A percentile compares a stretch with the other conserved stretches of the same genome.
Conservation (phyloP, 2,797 vertebrate genomes). For the Babyrousa celebensis region DNA sequence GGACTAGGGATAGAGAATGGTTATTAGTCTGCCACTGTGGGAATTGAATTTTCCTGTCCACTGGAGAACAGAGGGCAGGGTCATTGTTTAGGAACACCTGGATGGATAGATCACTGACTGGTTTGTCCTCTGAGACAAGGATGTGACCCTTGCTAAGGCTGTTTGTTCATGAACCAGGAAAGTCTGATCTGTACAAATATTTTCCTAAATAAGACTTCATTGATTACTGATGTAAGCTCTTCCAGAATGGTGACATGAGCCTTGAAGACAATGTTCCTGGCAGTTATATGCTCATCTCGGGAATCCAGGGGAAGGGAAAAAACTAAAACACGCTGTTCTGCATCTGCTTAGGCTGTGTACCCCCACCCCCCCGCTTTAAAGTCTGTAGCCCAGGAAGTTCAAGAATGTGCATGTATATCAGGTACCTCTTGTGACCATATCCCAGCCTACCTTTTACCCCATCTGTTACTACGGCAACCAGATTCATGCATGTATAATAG, state of each 20-base stretch:
- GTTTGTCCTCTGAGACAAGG: conserved; percentile 31
- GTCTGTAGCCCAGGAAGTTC: conserved; percentile 33
- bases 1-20: conserved; percentile 7
- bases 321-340: conserved; percentile 10
- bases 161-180: neutral
- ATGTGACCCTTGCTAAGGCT: neutral
- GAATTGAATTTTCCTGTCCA: neutral
- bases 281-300: neutral
- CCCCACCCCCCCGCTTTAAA: conserved; percentile 34
- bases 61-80: neutral
- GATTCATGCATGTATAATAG: conserved; percentile 40
- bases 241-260: conserved; percentile 14
- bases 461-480: conserved; percentile 53
- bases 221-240: conserved; percentile 32
- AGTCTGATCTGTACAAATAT: conserved; percentile 19
- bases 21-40: neutral
- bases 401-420: conserved; percentile 6
- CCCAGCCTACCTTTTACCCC: conserved; percentile 33
- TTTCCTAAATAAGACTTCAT: conserved; percentile 22
- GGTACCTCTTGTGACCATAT: conserved; percentile 49
- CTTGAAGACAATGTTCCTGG: conserved; percentile 14
- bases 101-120: neutral
- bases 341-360: neutral
- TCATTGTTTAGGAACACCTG: neutral
- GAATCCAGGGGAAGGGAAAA: neutral